Evolutionary conservation across 2,888 invertebrate genomes (phyloP), one percentile per base, ranked within the genome.

Genomic region (Xestia c-nigrum): DNA sequence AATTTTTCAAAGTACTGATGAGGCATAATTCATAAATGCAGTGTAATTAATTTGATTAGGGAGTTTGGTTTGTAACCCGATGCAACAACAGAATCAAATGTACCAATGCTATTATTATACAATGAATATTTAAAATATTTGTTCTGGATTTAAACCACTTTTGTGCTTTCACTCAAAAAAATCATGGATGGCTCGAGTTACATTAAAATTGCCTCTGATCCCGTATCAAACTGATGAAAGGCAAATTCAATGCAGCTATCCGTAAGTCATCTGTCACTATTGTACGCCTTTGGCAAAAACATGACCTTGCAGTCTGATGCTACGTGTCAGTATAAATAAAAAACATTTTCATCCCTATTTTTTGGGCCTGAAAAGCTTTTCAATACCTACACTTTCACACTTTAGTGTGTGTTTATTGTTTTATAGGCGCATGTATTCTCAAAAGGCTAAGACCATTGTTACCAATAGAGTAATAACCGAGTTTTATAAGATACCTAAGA

Each of bases 1-100:
- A 52, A 82, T 65, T 65, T 68, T 52, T 80, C 76, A 82, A 57
- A 47, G 16, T 19, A 52, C 24, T 67, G 43, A 55, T 63, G 0
- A 7, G 55, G 47, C 9, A 16, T 21, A 21, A 43, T 63, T 31
- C 55, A 66, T 55, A 38, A 70, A 38, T 63, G 24, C 24, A n/a
- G 43, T 16, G 12, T 38, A 46, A 61, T 40, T 66, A 43, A 77
- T 83, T 43, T 38, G 24, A 61, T 50, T 46, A 57, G 31, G 61
- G 55, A 66, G 3, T 24, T 61, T 10, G 43, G 7, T 31, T 16
- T 19, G 16, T 43, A 47, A 50, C 16, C 10, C 16, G 24, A 50
- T 65, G 43, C 74, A 64, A 50, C 57, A 73, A 65, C 47, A 31
- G 12, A 31, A 64, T 57, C 19, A 43, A 43, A 55, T 63, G 9